Base-by-base conservation (phyloP, 2,797 vertebrate genomes). In the Erpetoichthys calabaricus region DNA sequence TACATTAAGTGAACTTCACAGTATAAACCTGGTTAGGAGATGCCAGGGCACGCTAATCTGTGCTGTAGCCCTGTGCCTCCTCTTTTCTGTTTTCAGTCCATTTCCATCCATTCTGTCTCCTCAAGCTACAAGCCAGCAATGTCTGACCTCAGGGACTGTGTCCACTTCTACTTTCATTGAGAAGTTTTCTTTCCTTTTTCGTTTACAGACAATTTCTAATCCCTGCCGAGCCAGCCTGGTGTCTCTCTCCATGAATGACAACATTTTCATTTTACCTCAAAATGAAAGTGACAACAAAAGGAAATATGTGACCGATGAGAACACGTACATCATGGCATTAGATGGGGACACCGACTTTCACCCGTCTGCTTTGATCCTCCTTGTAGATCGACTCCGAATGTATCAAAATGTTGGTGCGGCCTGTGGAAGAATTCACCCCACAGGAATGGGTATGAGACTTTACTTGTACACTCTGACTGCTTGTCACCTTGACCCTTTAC, bases 321-420 rank as follows among this genome's bases (percentile, higher is more conserved):
- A 86, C 70, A 83, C 77, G 0, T 89, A 84, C 54, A 73, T 89
- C 65, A 69, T 88, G 73, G 85, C 86, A 58, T 67, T 89, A 65
- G 87, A 89, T 3, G 87, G 87, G 64, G 87, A 89, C 73, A 89
- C 85, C 0, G 87, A 89, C 68, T 89, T 89, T 68, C 83, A 88
- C 0, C 87, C 87, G 2, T 75, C 79, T 60, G 84, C 87, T 60
- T 63, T 88, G 53, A 76, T 87, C 68, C 70, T 89, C 49, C 74
- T 89, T 8, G 71, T 89, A 1, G 86, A 89, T 66, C 83, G 86
- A 63, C 82, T 66, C 41, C 77, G 82, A 62, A 85, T 85, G 82
- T 86, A 88, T 64, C 63, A 65, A 0, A 81, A 68, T 43, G 87
- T 89, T 4, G 87, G 87, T n/a, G 87, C 87, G 55, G 87, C 85